Evolutionary conservation across 2,888 invertebrate genomes (phyloP).

Genomic region (Ceratothoa steindachneri): DNA sequence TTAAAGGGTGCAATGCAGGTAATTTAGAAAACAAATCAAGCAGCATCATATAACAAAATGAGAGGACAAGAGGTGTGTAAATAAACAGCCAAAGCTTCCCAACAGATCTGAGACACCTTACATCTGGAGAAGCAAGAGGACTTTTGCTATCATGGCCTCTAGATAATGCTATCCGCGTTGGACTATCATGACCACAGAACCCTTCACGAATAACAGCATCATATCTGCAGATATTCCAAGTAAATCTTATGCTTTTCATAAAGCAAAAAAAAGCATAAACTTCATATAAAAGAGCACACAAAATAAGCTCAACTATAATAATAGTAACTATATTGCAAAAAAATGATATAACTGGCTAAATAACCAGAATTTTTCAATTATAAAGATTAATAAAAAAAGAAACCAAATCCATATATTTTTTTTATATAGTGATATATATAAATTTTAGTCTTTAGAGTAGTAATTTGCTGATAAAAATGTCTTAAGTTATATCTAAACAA

Average conservation of each 20-base stretch:
- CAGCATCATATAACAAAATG: not conserved
- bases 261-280: too few relatives aligned
- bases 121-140: not conserved
- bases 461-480: too few relatives aligned
- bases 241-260: not conserved
- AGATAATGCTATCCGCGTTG: not conserved
- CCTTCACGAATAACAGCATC: constrained; percentile 74
- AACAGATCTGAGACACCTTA: not conserved
- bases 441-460: too few relatives aligned
- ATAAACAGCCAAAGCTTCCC: not conserved
- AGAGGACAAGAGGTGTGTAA: not conserved
- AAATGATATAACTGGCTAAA: too few relatives aligned
- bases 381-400: too few relatives aligned
- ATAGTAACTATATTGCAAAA: too few relatives aligned
- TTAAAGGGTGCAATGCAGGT: not conserved
- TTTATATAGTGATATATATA: too few relatives aligned
- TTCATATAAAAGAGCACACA: too few relatives aligned
- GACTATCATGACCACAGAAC: constrained; percentile 59
- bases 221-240: constrained; percentile 66
- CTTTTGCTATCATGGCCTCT: not conserved
- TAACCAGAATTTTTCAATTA: too few relatives aligned
- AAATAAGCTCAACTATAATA: too few relatives aligned
- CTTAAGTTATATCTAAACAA: too few relatives aligned
- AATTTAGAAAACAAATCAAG: not conserved
- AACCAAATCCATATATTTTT: too few relatives aligned